Evolutionary conservation across 2,113 vertebrate species (phyloP).

Genomic region (human): DNA sequence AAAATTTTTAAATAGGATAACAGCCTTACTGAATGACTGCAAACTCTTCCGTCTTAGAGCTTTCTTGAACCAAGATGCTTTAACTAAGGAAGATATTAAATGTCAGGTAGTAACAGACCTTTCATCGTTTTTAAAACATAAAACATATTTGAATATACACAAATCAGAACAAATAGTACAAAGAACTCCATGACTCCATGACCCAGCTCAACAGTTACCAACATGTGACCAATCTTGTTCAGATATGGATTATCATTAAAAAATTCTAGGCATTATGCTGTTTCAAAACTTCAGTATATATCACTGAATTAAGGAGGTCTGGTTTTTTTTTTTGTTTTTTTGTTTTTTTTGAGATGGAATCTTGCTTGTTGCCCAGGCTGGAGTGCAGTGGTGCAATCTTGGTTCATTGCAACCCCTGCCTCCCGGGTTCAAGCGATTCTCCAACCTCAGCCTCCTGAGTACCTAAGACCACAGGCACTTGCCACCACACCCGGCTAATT

Average conservation of each 20-base stretch:
- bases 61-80: background rate
- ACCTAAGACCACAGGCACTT: too few relatives aligned
- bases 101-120: background rate
- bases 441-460: too few relatives aligned
- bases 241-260: background rate
- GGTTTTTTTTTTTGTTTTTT: too few relatives aligned
- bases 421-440: too few relatives aligned
- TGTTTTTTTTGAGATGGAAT: too few relatives aligned
- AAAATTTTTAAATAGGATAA: background rate
- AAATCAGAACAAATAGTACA: background rate
- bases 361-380: too few relatives aligned
- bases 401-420: too few relatives aligned
- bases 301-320: background rate
- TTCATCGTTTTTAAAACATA: background rate
- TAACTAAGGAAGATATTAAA: background rate
- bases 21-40: background rate
- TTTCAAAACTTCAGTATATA: background rate
- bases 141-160: background rate
- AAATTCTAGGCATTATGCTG: background rate
- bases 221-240: background rate
- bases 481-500: too few relatives aligned
- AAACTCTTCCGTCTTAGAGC: background rate
- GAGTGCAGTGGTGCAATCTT: too few relatives aligned
- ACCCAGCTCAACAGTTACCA: background rate
- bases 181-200: background rate